These are phyloP conservation scores for Arbacia lixula DNA, from an alignment of 53 echinoderm and acorn worm species.

Conservation along the genomic window DNA sequence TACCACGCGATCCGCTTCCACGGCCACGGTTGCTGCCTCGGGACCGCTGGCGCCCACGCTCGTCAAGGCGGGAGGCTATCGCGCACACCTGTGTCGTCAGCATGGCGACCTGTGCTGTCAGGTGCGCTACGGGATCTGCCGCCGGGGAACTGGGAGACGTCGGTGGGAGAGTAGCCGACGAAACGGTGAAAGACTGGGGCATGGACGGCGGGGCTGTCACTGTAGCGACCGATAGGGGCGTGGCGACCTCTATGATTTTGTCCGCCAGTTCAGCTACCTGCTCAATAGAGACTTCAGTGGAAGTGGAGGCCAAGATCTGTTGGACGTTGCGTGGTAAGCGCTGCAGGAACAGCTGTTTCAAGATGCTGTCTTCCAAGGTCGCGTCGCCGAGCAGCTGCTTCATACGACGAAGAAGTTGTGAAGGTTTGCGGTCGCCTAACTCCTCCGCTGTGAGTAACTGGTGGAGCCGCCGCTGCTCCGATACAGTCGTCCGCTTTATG, in stretches of 20 bases:
- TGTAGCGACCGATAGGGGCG: background rate
- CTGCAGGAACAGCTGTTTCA: slow-evolving; percentile 24
- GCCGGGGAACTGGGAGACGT: background rate
- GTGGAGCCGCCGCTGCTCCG: slow-evolving; percentile 1
- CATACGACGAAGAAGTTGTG: slow-evolving; percentile 24
- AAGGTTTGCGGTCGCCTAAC: slow-evolving; percentile 33
- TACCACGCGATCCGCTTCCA: background rate
- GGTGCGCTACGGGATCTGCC: background rate
- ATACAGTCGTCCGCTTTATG: slow-evolving; percentile 16
- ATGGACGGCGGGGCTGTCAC: background rate
- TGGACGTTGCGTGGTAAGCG: slow-evolving; percentile 34
- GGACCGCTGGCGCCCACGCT: background rate
- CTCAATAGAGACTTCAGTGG: background rate
- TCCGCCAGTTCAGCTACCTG: slow-evolving; percentile 27
- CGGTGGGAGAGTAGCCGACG: background rate
- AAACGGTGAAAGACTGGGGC: too few species aligned
- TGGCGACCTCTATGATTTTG: slow-evolving; percentile 2
- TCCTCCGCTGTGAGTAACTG: slow-evolving; percentile 1
- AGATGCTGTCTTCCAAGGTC: too few species aligned
- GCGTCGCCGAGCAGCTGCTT: too few species aligned
- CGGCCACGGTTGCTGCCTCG: background rate
- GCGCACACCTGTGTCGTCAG: slow-evolving; percentile 14
- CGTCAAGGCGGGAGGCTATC: too few species aligned
- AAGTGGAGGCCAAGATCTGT: slow-evolving; percentile 17
- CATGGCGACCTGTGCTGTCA: slow-evolving; percentile 3